Conservation (phyloP, 2,888 invertebrate species). For the Flexamia atlantica region DNA sequence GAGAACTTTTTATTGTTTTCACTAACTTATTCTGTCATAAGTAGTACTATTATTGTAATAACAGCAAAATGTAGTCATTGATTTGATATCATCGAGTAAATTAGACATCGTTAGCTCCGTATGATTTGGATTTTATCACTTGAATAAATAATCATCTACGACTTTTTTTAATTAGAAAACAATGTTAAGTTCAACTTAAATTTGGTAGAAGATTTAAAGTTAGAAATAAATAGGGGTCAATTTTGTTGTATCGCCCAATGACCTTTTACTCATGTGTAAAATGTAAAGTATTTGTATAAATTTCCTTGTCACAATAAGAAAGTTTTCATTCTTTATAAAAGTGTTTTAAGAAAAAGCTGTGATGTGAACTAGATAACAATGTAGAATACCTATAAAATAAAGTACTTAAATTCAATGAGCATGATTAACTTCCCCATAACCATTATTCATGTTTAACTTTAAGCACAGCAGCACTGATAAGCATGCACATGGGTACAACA, state of each 20-base stretch:
- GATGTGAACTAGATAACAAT: constrained; percentile 47
- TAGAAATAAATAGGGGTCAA: neutral
- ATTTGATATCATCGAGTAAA: neutral
- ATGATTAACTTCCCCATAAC: no score
- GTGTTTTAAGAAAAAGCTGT: constrained; percentile 52
- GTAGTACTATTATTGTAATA: neutral
- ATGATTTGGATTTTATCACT: neutral
- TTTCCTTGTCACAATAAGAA: constrained; percentile 16
- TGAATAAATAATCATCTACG: neutral
- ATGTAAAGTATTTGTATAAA: constrained; percentile 39
- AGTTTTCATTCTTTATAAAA: constrained; percentile 49
- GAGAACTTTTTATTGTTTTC: neutral
- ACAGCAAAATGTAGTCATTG: neutral
- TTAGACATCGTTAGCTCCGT: constrained; percentile 12
- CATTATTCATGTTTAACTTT: no score
- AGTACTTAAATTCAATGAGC: constrained; percentile 34
- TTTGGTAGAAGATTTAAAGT: neutral
- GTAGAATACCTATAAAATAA: constrained; percentile 47
- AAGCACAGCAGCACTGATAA: no score
- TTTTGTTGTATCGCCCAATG: constrained; percentile 16
- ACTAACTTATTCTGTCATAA: neutral
- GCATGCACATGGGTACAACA: no score
- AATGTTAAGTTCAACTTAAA: neutral
- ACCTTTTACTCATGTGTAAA: constrained; percentile 1
- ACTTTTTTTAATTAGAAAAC: neutral